Base-by-base conservation (phyloP, 2,113 vertebrate species). In the Hyaena hyaena region DNA sequence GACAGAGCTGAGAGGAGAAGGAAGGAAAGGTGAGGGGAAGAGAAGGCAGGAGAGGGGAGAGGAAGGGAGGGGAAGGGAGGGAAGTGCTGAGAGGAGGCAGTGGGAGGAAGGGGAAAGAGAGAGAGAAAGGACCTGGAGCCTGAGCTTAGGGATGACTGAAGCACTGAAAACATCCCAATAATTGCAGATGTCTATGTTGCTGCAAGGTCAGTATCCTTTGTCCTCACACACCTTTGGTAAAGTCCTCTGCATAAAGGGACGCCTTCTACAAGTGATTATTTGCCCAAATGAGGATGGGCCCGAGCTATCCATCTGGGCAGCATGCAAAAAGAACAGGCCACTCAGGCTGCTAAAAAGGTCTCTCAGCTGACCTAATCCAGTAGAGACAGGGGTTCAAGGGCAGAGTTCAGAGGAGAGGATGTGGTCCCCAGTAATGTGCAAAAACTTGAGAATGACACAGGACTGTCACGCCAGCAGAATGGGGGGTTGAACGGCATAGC, bases 31-130 rank as follows among this genome's bases (percentile, higher is more conserved):
- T 53, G 33, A 65, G 33, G 26, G 12, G 23, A 19, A 15, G 10
- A 8, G 14, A 10, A n/a, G 31, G 17, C 21, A 3, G 28, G 17
- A 16, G 1, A 0, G 6, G 5, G 2, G 21, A 7, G 28, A 12
- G 8, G 28, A 2, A 9, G 7, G 16, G 7, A 1, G 19, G 5
- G 9, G 11, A 33, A 50, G 4, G 11, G 0, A 16, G 19, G 31
- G 8, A 14, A 39, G 8, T 10, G 17, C 10, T 7, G 26, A 31
- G 39, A 39, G 21, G 58, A 10, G 4, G 10, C 10, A 14, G 23
- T 4, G 1, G 5, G 31, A 17, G 53, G 48, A 26, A 7, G 21
- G 4, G 11, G 53, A 33, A 58, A 24, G 43, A 5, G 53, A 63
- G 4, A 24, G 17, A 84, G 45, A 50, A 81, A 45, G 71, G n/a